Percentiles rank a stretch among this genome's conserved stretches.
Evolutionary conservation across 1,140 invertebrate genomes (phyloP).

Genomic region (Halotydeus destructor): DNA sequence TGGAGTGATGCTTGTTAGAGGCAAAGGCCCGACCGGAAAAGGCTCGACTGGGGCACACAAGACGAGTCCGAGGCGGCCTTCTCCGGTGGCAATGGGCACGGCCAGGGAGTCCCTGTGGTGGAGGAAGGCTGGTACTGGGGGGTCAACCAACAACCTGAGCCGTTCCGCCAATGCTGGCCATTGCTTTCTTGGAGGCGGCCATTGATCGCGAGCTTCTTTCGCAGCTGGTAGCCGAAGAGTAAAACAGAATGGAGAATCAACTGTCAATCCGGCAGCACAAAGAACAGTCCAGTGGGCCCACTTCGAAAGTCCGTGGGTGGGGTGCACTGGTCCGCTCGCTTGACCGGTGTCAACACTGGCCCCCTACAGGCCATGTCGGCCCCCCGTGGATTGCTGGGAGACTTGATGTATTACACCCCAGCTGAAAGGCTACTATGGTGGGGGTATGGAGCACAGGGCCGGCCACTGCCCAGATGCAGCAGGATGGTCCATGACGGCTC

Average conservation of each 20-base stretch:
- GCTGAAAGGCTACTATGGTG: conserved; percentile 29
- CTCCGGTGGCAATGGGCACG: not conserved
- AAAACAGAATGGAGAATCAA: conserved; percentile 60
- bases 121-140: not conserved
- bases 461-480: conserved; percentile 35
- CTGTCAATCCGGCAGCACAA: conserved; percentile 59
- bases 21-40: too few species aligned
- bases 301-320: conserved; percentile 47
- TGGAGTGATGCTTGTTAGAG: conserved; percentile 9
- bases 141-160: not conserved
- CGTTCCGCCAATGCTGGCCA: not conserved
- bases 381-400: not conserved
- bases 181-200: too few species aligned
- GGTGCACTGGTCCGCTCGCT: conserved; percentile 23
- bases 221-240: conserved; percentile 14
- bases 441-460: conserved; percentile 36
- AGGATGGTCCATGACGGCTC: conserved; percentile 37
- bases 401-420: conserved; percentile 15
- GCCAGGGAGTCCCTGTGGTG: not conserved
- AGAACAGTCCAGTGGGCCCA: conserved; percentile 65
- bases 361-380: not conserved
- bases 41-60: too few species aligned
- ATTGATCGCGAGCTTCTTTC: conserved; percentile 36
- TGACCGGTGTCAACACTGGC: too few species aligned
- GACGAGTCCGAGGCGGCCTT: too few species aligned